Percentiles rank a stretch among this genome's conserved stretches.
Conservation (phyloP, 2,797 vertebrate genomes). For the Chaunax sp. region DNA sequence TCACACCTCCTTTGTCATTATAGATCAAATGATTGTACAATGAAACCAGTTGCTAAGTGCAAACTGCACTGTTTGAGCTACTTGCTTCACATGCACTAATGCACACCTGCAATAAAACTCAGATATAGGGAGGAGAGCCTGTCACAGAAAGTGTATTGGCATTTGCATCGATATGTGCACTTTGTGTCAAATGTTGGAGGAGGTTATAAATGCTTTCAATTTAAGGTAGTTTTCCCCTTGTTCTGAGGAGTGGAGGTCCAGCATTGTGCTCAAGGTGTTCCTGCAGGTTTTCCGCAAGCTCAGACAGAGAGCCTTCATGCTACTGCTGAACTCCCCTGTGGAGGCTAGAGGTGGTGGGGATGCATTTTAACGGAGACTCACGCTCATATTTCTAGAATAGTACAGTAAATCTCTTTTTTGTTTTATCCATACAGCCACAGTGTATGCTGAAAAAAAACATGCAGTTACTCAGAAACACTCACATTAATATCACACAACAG, state of each 20-base stretch:
- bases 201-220: conserved; percentile 49
- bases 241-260: conserved; percentile 20
- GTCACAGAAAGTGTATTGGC: no score
- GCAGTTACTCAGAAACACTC: not conserved
- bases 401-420: conserved; percentile 10
- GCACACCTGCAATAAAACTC: no score
- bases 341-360: not conserved
- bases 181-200: conserved; percentile 38
- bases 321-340: conserved; percentile 9
- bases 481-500: conserved; percentile 8
- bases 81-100: no score
- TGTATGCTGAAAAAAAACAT: not conserved
- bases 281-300: conserved; percentile 23
- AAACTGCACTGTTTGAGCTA: no score
- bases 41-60: no score
- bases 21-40: no score
- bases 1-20: no score
- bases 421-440: not conserved
- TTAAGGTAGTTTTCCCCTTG: conserved; percentile 33
- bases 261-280: conserved; percentile 8
- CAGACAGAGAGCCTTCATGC: conserved; percentile 12
- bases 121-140: no score
- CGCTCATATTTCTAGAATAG: not conserved
- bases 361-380: conserved; percentile 19
- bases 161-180: conserved; percentile 36